phyloP scores from a whole-genome alignment of 2,888 invertebrate species.

The Trimorus sp. region DNA sequence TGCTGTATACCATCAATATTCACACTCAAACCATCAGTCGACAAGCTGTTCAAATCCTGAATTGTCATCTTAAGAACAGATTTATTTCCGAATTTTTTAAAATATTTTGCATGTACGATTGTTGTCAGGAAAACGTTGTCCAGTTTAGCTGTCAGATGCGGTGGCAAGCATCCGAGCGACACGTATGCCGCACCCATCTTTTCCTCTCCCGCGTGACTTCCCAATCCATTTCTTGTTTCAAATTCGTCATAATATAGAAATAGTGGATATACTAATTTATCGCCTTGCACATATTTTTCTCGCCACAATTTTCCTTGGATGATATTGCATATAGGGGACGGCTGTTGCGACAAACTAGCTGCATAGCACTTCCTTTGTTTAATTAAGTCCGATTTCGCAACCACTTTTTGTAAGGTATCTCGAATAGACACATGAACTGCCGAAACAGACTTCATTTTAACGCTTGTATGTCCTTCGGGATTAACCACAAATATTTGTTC shows the following conservation, averaged over 20 bases:
- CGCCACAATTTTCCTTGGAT: constrained; percentile 27
- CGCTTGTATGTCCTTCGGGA: constrained; percentile 27
- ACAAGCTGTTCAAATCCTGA: constrained; percentile 29
- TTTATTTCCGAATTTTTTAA: constrained; percentile 42
- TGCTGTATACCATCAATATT: constrained; percentile 13
- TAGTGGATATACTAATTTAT: neutral
- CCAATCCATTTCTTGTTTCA: constrained; percentile 7
- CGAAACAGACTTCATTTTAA: constrained; percentile 23
- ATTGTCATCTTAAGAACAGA: neutral
- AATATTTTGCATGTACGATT: constrained; percentile 15
- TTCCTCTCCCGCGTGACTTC: constrained; percentile 15
- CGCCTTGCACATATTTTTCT: neutral
- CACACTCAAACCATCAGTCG: constrained; percentile 42
- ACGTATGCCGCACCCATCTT: constrained; percentile 36
- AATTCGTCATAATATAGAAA: constrained; percentile 2
- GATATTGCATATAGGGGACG: neutral
- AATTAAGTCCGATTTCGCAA: constrained; percentile 12
- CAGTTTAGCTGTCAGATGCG: constrained; percentile 44
- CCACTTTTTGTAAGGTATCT: constrained; percentile 40
- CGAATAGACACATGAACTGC: constrained; percentile 54
- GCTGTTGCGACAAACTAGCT: neutral
- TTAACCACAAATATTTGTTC: constrained; percentile 16
- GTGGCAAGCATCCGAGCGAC: constrained; percentile 55
- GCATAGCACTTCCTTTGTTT: neutral
- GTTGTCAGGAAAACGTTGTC: constrained; percentile 53